Evolutionary conservation across 2,888 invertebrate genomes (phyloP), one percentile per base, ranked within the genome.

Genomic region (Coenonympha glycerion): DNA sequence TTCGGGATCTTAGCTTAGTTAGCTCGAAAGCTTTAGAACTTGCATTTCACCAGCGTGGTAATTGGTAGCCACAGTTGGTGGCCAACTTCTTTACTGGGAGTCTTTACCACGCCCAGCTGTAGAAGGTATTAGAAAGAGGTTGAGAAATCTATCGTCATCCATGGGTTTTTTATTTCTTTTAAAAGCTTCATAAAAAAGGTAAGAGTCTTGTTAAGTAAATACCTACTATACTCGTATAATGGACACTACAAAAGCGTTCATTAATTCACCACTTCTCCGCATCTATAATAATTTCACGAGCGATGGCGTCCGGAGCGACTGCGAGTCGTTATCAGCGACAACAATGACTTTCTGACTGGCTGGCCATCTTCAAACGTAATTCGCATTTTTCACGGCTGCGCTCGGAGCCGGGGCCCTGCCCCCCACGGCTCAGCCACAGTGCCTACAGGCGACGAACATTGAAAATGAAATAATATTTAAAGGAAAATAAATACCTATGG

Each of bases 291-390:
- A 76, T 79, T 81, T 79, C 69, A 76, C 78, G 68, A 73, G 68
- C 74, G 63, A 71, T 63, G 64, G 67, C 68, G 60, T 60, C 51
- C 58, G 65, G 62, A 55, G 60, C 59, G 49, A 52, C 55, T 61
- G 60, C 69, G 73, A 73, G 68, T 68, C 74, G 78, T 75, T 86
- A 85, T 86, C 86, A 45, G 71, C 31, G 24, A 73, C 66, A 82
- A 87, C 87, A 87, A 87, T 85, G 83, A 77, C 66, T 83, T 87
- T 85, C 85, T 85, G 85, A 76, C 77, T 85, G 59, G 65, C 57
- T 66, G 65, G 57, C 57, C 64, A 65, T 66, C 62, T 61, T 64
- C 64, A 59, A 63, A 63, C 58, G 62, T 60, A 61, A 64, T 61
- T 60, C 61, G 61, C 60, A 64, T 66, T 66, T 64, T 66, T 66